These are phyloP conservation scores for Adelognathus sp. DNA, from an alignment of 2,888 invertebrate species.

Conservation along the genomic window DNA sequence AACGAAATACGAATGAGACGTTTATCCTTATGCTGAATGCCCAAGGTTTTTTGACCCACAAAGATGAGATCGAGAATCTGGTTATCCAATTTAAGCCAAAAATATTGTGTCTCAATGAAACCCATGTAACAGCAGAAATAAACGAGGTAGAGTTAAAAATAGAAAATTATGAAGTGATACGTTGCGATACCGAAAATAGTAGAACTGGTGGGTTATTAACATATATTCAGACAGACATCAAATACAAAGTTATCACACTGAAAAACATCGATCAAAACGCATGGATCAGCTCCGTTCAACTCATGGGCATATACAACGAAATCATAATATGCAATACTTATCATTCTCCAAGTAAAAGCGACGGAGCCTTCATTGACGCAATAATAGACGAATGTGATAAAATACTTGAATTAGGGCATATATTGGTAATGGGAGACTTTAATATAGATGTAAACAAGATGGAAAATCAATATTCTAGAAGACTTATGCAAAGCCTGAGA, in stretches of 20 bases:
- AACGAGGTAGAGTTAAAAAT: neutral
- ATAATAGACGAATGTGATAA: neutral
- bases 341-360: constrained; percentile 2
- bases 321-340: neutral
- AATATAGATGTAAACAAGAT: constrained; percentile 9
- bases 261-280: neutral
- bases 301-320: neutral
- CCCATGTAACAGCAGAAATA: neutral
- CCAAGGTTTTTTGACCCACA: neutral
- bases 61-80: neutral
- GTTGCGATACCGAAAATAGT: neutral
- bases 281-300: neutral
- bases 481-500: neutral
- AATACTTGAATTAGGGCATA: neutral
- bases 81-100: neutral
- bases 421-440: neutral
- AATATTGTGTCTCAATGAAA: constrained; percentile 1
- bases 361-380: neutral
- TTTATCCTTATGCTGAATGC: neutral
- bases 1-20: neutral
- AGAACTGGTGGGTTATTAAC: constrained; percentile 13
- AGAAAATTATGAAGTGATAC: neutral
- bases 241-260: neutral
- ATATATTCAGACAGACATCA: neutral
- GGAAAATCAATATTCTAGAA: neutral